Conservation (phyloP, 2,113 vertebrate species). For the Aramus guarauna region DNA sequence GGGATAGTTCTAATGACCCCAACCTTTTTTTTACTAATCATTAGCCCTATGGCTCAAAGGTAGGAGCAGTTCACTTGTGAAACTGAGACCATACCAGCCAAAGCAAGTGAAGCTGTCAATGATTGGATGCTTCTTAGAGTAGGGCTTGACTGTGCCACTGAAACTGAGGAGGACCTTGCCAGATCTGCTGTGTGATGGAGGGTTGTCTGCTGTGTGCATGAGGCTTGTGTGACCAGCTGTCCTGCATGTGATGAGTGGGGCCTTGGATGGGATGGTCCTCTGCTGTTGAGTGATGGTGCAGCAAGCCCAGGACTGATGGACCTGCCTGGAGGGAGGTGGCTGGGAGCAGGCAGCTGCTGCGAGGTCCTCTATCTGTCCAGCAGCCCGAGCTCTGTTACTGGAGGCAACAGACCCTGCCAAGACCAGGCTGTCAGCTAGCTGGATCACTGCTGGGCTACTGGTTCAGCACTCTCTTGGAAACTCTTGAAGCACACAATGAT, state of each 20-base stretch:
- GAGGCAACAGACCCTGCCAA: background rate
- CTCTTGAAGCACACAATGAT: fast-evolving
- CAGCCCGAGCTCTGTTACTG: background rate
- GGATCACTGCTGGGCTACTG: background rate
- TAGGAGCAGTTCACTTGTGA: background rate
- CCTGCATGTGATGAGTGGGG: fast-evolving
- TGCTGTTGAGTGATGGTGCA: background rate
- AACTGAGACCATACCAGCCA: fast-evolving
- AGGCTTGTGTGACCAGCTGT: background rate
- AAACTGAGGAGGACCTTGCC: background rate
- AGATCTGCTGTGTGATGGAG: background rate
- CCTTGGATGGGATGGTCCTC: background rate
- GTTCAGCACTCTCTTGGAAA: background rate
- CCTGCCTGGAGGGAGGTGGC: fast-evolving
- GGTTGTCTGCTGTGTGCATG: fast-evolving
- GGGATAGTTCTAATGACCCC: background rate
- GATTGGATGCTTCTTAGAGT: background rate
- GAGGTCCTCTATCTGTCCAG: background rate
- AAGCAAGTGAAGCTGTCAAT: background rate
- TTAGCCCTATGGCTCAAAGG: background rate
- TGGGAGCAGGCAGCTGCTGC: background rate
- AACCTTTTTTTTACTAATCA: fast-evolving
- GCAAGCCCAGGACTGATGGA: background rate
- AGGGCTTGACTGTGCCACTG: background rate
- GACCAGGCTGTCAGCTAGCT: background rate